Evolutionary conservation across 2,113 vertebrate genomes (phyloP).

Genomic region (Hymenochirus boettgeri): DNA sequence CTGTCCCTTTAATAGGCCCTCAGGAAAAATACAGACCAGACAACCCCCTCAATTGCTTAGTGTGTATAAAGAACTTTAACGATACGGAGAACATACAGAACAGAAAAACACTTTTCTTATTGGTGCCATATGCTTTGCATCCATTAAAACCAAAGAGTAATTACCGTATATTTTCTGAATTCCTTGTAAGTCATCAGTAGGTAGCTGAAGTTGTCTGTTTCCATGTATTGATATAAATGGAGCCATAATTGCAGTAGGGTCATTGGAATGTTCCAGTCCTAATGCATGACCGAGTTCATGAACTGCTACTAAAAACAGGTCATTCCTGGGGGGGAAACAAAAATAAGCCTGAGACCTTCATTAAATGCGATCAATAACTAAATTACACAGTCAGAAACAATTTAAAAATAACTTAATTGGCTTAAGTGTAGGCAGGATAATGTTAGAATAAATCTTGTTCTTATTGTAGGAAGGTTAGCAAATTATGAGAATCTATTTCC

Average conservation of each 20-base stretch:
- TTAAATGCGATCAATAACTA: slow-evolving; percentile 2
- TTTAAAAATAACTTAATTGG: slow-evolving; percentile 3
- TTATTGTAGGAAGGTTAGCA: too few species aligned
- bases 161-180: slow-evolving; percentile 98
- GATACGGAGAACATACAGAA: too few species aligned
- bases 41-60: too few species aligned
- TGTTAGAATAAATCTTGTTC: too few species aligned
- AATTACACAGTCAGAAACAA: slow-evolving; percentile 23
- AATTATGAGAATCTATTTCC: too few species aligned
- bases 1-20: too few species aligned
- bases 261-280: slow-evolving; percentile 95
- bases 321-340: slow-evolving; percentile 77
- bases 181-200: slow-evolving; percentile 91
- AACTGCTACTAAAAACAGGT: slow-evolving; percentile 94
- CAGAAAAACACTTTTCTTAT: too few species aligned
- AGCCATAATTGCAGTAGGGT: slow-evolving; percentile 97
- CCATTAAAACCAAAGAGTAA: slow-evolving; percentile 10
- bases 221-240: slow-evolving; percentile 99
- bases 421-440: neutral
- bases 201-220: slow-evolving; percentile 96
- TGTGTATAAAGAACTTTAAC: too few species aligned
- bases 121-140: neutral
- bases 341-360: slow-evolving; percentile 10
- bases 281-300: slow-evolving; percentile 94
- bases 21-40: too few species aligned